Conservation (phyloP, 1,140 invertebrate genomes). For the Dendroctonus ponderosae region DNA sequence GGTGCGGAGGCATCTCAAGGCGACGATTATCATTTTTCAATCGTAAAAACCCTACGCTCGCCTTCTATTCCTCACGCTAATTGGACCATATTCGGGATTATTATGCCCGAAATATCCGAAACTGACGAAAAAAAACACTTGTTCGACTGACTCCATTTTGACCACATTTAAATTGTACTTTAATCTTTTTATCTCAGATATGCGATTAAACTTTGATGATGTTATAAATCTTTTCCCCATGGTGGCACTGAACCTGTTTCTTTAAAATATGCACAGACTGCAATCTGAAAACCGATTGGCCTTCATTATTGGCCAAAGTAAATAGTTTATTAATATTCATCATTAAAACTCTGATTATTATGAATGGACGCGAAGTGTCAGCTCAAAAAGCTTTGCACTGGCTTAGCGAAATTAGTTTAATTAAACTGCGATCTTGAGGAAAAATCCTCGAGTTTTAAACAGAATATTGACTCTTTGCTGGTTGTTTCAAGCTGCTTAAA, state of each 20-base stretch:
- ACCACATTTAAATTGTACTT: slow-evolving; percentile 4
- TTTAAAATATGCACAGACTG: slow-evolving; percentile 9
- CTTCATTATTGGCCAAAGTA: background rate
- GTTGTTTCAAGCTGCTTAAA: too few species aligned
- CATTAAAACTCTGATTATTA: too few species aligned
- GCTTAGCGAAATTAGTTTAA: too few species aligned
- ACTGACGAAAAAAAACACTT: background rate
- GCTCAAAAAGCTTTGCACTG: too few species aligned
- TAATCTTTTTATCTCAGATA: slow-evolving; percentile 9
- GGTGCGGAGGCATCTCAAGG: slow-evolving; percentile 2
- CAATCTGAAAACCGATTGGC: background rate
- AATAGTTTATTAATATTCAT: too few species aligned
- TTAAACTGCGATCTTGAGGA: too few species aligned
- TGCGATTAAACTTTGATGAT: slow-evolving; percentile 4
- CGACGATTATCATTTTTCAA: background rate
- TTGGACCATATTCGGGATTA: slow-evolving; percentile 3
- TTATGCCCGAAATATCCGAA: background rate
- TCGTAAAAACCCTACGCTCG: background rate
- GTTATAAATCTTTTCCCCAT: slow-evolving; percentile 5
- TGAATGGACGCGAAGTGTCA: too few species aligned
- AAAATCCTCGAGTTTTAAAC: too few species aligned
- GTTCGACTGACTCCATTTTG: slow-evolving; percentile 5
- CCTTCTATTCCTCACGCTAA: slow-evolving; percentile 1
- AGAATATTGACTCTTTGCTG: too few species aligned
- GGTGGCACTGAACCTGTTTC: slow-evolving; percentile 6